These are phyloP conservation scores for Papilio demoleus DNA, from an alignment of 2,888 invertebrate genomes.

Conservation along the genomic window DNA sequence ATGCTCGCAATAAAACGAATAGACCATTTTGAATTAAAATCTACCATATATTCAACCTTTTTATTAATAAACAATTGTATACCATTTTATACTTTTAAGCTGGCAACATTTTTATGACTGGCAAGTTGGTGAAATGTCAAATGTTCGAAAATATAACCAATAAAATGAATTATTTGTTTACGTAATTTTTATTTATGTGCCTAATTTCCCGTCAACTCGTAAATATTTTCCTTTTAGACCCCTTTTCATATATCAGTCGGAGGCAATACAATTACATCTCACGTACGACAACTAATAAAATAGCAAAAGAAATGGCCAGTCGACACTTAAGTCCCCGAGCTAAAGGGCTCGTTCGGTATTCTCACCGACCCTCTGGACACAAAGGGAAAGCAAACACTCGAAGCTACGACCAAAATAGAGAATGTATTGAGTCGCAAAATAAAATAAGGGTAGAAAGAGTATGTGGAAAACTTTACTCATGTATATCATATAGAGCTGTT, in stretches of 20 bases:
- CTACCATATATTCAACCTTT: too few species aligned
- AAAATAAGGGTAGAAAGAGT: conserved; percentile 76
- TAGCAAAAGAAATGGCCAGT: conserved; percentile 73
- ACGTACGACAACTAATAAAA: conserved; percentile 80
- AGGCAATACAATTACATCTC: conserved; percentile 69
- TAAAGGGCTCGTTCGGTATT: conserved; percentile 76
- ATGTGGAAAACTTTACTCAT: conserved; percentile 59
- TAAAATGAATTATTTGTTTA: too few species aligned
- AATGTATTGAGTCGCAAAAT: conserved; percentile 82
- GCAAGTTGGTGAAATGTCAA: neutral
- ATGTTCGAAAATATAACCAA: neutral
- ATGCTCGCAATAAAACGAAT: conserved; percentile 15
- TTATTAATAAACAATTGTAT: too few species aligned
- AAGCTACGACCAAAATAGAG: conserved; percentile 73
- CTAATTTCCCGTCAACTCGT: conserved; percentile 5
- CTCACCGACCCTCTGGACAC: conserved; percentile 70
- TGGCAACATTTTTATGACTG: too few species aligned
- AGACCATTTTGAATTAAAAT: neutral
- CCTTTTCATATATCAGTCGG: conserved; percentile 47
- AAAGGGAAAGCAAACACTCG: conserved; percentile 79
- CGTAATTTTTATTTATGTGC: too few species aligned
- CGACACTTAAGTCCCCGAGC: conserved; percentile 66
- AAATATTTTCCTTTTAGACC: conserved; percentile 23
- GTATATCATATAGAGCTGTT: conserved; percentile 57
- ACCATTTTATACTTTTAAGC: too few species aligned